Evolutionary conservation across 2,888 invertebrate genomes (phyloP).

Genomic region (Cyaniris semiargus): DNA sequence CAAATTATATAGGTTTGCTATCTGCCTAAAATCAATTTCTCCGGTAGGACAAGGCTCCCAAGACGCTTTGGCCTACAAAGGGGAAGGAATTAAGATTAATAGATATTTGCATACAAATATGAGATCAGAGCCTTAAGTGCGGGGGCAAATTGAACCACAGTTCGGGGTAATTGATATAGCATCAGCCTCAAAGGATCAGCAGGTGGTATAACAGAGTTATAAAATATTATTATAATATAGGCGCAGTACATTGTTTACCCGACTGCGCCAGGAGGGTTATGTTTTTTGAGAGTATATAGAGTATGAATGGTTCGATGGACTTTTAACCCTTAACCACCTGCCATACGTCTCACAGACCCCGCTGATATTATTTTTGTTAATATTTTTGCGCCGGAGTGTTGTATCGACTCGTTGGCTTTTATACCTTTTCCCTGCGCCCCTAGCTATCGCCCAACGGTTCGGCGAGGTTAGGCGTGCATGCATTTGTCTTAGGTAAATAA

Average conservation of each 20-base stretch:
- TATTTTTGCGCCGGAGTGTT: too few relatives aligned
- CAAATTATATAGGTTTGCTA: neutral
- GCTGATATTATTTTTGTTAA: too few relatives aligned
- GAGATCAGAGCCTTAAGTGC: slow-evolving; percentile 16
- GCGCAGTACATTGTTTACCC: neutral
- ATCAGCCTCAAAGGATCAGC: neutral
- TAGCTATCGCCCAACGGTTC: too few relatives aligned
- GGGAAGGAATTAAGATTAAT: slow-evolving; percentile 24
- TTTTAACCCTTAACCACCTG: too few relatives aligned
- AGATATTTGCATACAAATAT: slow-evolving; percentile 27
- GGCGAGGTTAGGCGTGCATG: too few relatives aligned
- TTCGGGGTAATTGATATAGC: neutral
- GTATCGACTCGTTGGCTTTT: too few relatives aligned
- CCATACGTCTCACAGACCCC: too few relatives aligned
- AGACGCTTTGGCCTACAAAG: slow-evolving; percentile 1
- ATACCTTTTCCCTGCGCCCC: too few relatives aligned
- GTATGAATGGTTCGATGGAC: too few relatives aligned
- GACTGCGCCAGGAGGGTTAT: too few relatives aligned
- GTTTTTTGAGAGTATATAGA: too few relatives aligned
- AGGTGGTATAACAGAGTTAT: neutral
- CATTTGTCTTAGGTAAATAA: too few relatives aligned
- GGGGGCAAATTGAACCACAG: slow-evolving; percentile 17
- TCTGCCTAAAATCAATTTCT: neutral
- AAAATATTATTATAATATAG: neutral
- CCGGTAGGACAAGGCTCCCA: neutral